Base-by-base conservation (phyloP, 2,113 vertebrate genomes). In the Apodemus speciosus region DNA sequence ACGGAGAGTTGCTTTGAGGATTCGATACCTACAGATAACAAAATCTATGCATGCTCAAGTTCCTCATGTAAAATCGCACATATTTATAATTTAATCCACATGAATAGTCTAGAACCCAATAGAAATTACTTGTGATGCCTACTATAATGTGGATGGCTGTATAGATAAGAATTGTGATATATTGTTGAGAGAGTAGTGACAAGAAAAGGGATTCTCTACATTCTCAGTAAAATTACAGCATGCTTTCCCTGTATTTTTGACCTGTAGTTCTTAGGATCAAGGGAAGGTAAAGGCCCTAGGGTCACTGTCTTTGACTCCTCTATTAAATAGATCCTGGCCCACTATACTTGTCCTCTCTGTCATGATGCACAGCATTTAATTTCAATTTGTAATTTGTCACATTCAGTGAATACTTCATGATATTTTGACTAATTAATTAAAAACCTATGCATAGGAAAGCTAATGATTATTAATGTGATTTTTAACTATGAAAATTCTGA, bases 391-490 rank as follows among this genome's bases (percentile, higher is more conserved):
- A 64, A 64, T 73, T 51, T 32, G 66, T 53, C 64, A 46, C 6
- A 73, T 90, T 27, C 32, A 91, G 43, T 62, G 6, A 84, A n/a
- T 35, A 38, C 40, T 49, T 21, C 18, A 18, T 75, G 46, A 0
- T 68, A 90, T 95, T 92, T 56, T 68, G 38, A 92, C 14, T 84
- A 90, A 90, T 88, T 58, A 85, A 85, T 80, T 8, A 25, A 96
- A 95, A 87, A 38, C 4, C 10, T 62, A n/a, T 76, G 30, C n/a
- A 76, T 81, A 35, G 40, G 9, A 92, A 91, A 89, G 10, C 35
- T 69, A 92, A 25, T 86, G 35, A 64, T 76, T 77, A 90, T 91
- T 90, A 46, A 66, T 40, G 81, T 75, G 4, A 94, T 77, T 76
- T 85, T 62, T 72, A 94, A 72, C 27, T 38, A 71, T 40, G 84